Evolutionary conservation across 2,888 invertebrate genomes (phyloP), one percentile per base, ranked within the genome.

Genomic region (Arctia plantaginis): DNA sequence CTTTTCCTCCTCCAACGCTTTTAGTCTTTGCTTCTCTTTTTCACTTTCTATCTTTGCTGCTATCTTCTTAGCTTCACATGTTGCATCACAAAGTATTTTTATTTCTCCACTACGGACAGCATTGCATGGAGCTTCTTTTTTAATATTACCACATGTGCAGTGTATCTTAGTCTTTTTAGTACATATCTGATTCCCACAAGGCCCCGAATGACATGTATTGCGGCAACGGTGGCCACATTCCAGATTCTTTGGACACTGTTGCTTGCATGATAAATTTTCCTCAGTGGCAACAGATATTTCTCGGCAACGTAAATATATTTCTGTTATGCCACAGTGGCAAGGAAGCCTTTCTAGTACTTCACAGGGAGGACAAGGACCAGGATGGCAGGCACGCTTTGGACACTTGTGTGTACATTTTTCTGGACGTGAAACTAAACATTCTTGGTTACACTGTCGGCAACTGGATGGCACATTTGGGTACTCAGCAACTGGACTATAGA

Each of bases 211-310:
- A 84, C 98, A 98, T 65, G 96, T 95, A 13, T 97, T 94, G 55
- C 96, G 94, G 89, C 98, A 98, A 13, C 98, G 97, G 92, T 99
- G 99, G 0, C 98, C 98, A 92, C 99, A 99, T 13, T 96, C 91
- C 89, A 98, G 97, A 97, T 98, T 97, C 94, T 97, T 98, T 0
- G 98, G 97, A 88, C 99, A 99, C 80, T 98, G 98, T 90, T 98
- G 98, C 62, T 98, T 97, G 90, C 99, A 99, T 74, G 96, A 96
- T 39, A 96, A 88, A 69, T 91, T 91, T 68, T 96, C 96, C 23
- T 93, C 93, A 0, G 92, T 91, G n/a, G 96, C 94, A 3, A 92
- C 89, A 0, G 96, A 96, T 90, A 97, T 96, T 83, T 98, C 97
- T 55, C 92, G 93, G 88, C 99, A 99, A 47, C 97, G 96, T 72